Evolutionary conservation across 2,113 vertebrate species (phyloP).

Genomic region (Perca flavescens): DNA sequence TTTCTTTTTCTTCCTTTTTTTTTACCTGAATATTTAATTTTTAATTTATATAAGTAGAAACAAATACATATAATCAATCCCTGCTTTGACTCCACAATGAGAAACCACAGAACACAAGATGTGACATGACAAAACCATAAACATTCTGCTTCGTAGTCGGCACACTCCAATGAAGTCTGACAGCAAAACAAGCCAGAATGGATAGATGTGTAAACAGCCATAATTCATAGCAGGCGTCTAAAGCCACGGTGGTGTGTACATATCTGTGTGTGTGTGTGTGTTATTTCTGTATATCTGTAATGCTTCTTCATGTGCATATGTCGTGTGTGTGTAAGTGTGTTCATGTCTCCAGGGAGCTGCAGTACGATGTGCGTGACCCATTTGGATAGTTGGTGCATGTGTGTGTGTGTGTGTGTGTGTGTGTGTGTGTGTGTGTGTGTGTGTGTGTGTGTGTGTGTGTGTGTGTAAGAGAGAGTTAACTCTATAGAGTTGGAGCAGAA

Average conservation of each 20-base stretch:
- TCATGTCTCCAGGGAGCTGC: slow-evolving; percentile 25
- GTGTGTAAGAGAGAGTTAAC: slow-evolving; percentile 30
- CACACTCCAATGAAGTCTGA: slow-evolving; percentile 65
- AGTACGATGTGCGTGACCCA: slow-evolving; percentile 33
- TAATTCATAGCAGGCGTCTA: slow-evolving; percentile 71
- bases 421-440: slow-evolving; percentile 30
- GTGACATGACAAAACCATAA: slow-evolving; percentile 68
- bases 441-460: slow-evolving; percentile 26
- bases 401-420: slow-evolving; percentile 21
- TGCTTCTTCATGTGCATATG: slow-evolving; percentile 46
- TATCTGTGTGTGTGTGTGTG: slow-evolving; percentile 13
- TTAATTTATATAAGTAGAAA: slow-evolving; percentile 2
- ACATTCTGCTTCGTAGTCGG: slow-evolving; percentile 66
- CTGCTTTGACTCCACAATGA: slow-evolving; percentile 48
- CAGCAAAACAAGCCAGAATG: slow-evolving; percentile 60
- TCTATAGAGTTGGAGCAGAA: slow-evolving; percentile 41
- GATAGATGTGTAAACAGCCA: slow-evolving; percentile 72
- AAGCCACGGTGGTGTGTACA: slow-evolving; percentile 13
- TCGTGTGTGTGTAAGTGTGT: slow-evolving; percentile 3
- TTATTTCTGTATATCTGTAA: slow-evolving; percentile 34
- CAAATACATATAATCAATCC: slow-evolving; percentile 56
- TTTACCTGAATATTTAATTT: slow-evolving; percentile 49
- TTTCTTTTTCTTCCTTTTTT: slow-evolving; percentile 5
- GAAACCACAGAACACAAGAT: slow-evolving; percentile 40
- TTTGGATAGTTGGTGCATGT: slow-evolving; percentile 27